Base-by-base conservation (phyloP, 2,797 vertebrate genomes). In the Phoebastria nigripes region DNA sequence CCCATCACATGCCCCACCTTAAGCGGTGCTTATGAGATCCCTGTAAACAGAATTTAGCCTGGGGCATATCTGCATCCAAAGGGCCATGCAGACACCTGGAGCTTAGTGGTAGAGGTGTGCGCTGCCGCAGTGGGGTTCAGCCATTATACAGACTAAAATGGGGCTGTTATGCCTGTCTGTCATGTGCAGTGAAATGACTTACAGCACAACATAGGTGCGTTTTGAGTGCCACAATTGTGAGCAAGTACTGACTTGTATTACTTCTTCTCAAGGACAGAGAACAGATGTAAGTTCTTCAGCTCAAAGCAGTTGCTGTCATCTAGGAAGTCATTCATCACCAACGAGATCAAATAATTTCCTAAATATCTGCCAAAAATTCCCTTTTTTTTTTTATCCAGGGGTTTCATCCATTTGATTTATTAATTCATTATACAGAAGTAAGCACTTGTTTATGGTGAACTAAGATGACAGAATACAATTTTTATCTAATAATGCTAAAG, bases 391-490 rank as follows among this genome's bases (percentile, higher is more conserved):
- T 44, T 5, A 66, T 21, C 11, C 55, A 83, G 56, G 10, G 65
- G 62, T 92, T 89, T 81, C 3, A 70, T 59, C 25, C 1, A 67
- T 81, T 92, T 74, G 35, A 83, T 81, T 58, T 93, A 82, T 71
- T 78, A 91, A 52, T 37, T 89, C 19, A 11, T 71, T 59, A 51
- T 31, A 59, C 22, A 66, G 37, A 71, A 92, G 33, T 66, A 91
- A 83, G 8, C 42, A 35, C 12, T 71, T 78, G 39, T 51, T 90
- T 78, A 83, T 55, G 21, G 25, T 41, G 44, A 94, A 58, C 24
- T 77, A 70, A 81, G 51, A 77, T 58, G 59, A 80, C 63, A 89
- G 87, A 81, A 88, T n/a, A 59, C 42, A 88, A 73, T 61, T 90
- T 94, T 93, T 86, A 70, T 70, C 52, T 59, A 83, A 81, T 59